phyloP scores from a whole-genome alignment of 2,797 vertebrate genomes.

The Oryzias sinensis region DNA sequence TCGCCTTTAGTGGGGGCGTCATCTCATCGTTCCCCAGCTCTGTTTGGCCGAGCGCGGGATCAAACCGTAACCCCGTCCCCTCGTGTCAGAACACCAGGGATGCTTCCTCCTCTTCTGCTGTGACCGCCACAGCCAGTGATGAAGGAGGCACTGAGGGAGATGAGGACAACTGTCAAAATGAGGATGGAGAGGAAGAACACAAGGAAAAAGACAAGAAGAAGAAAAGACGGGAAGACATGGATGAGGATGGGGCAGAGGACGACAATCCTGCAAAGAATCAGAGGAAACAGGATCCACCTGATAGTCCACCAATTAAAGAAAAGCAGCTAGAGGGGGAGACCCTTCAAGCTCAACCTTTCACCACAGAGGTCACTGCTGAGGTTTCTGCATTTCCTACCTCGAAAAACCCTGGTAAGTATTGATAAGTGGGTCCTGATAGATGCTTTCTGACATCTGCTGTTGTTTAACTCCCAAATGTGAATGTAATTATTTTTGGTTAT shows the following conservation, averaged over 20 bases:
- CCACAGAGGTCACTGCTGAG: slow-evolving; percentile 46
- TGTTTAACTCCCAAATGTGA: neutral
- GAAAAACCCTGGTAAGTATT: slow-evolving; percentile 11
- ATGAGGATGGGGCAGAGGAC: neutral
- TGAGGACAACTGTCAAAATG: slow-evolving; percentile 78
- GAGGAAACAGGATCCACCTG: slow-evolving; percentile 14
- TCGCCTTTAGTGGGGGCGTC: slow-evolving; percentile 90
- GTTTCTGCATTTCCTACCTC: slow-evolving; percentile 18
- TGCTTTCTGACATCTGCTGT: slow-evolving; percentile 59
- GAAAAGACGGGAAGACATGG: slow-evolving; percentile 47
- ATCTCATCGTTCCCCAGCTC: slow-evolving; percentile 94
- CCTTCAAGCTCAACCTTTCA: slow-evolving; percentile 36
- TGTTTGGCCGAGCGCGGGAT: slow-evolving; percentile 86
- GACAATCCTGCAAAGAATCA: slow-evolving; percentile 64
- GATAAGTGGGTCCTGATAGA: slow-evolving; percentile 57
- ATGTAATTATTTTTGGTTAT: too few species aligned
- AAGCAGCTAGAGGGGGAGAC: slow-evolving; percentile 27
- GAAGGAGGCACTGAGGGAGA: slow-evolving; percentile 77
- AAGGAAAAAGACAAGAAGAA: slow-evolving; percentile 62
- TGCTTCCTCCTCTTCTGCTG: slow-evolving; percentile 56
- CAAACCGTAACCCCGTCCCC: slow-evolving; percentile 58
- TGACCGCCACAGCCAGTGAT: slow-evolving; percentile 47
- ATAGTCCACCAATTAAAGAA: slow-evolving; percentile 16
- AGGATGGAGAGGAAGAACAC: slow-evolving; percentile 63
- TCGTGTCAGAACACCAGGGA: slow-evolving; percentile 56